phyloP scores from a whole-genome alignment of 1,140 invertebrate species.

The Eupeodes corollae region DNA sequence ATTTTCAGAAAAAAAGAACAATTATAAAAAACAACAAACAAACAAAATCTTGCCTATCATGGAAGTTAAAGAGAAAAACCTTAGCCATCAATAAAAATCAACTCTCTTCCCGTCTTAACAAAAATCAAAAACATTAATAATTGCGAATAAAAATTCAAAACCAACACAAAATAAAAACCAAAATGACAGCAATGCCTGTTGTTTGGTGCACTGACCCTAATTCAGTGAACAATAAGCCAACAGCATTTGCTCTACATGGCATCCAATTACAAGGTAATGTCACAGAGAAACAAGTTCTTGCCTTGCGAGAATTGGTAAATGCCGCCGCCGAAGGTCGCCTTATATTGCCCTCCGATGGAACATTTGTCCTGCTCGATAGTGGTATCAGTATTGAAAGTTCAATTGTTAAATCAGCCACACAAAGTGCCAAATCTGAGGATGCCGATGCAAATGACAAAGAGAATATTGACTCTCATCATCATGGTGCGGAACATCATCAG shows the following conservation, averaged over 20 bases:
- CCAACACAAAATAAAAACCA: not conserved
- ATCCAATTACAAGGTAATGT: conserved; percentile 36
- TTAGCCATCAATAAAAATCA: too few species aligned
- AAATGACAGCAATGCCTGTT: conserved; percentile 33
- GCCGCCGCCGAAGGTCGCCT: conserved; percentile 35
- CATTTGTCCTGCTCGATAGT: conserved; percentile 32
- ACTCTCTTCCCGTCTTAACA: too few species aligned
- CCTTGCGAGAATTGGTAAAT: conserved; percentile 32
- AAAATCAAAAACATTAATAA: too few species aligned
- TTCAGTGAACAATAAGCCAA: conserved; percentile 36
- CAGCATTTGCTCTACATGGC: conserved; percentile 35
- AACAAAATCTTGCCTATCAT: too few species aligned
- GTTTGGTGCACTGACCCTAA: conserved; percentile 38
- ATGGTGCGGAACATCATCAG: too few species aligned
- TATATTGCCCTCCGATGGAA: conserved; percentile 33
- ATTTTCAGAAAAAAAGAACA: too few species aligned
- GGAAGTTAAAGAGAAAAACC: too few species aligned
- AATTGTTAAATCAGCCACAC: conserved; percentile 14
- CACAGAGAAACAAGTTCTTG: conserved; percentile 33
- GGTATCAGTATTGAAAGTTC: conserved; percentile 35
- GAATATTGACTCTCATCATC: too few species aligned
- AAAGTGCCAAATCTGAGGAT: not conserved
- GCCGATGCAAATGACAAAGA: conserved; percentile 5
- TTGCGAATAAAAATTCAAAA: too few species aligned
- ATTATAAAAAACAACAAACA: too few species aligned